phyloP scores from a whole-genome alignment of 1,140 invertebrate species.

The Macrocentrus cingulum region DNA sequence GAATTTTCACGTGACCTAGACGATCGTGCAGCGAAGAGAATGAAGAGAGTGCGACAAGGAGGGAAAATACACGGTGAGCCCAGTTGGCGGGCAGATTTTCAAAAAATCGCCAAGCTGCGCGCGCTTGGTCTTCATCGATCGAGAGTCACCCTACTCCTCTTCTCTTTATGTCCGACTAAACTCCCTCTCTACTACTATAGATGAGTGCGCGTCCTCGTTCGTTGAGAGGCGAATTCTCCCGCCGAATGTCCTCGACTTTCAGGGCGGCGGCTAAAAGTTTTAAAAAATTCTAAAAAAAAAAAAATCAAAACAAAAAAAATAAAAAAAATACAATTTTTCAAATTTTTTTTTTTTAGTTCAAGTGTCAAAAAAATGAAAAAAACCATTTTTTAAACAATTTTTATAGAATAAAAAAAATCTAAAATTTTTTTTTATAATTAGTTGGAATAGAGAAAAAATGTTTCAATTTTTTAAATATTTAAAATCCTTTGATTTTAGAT shows the following conservation, averaged over 20 bases:
- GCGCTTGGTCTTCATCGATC: conserved; percentile 55
- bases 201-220: conserved; percentile 26
- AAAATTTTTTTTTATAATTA: too few species aligned
- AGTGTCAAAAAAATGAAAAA: conserved; percentile 18
- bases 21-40: conserved; percentile 24
- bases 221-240: conserved; percentile 35
- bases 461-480: too few species aligned
- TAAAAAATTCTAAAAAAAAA: conserved; percentile 30
- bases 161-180: conserved; percentile 23
- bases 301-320: conserved; percentile 30
- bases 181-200: conserved; percentile 13
- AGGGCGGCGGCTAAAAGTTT: conserved; percentile 46
- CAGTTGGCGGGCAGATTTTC: conserved; percentile 52
- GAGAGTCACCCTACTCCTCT: conserved; percentile 23
- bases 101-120: conserved; percentile 53
- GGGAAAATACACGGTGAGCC: conserved; percentile 27
- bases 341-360: neutral
- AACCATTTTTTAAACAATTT: conserved; percentile 18
- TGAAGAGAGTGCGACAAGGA: conserved; percentile 32
- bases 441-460: too few species aligned
- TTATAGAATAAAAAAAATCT: too few species aligned
- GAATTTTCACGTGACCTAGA: conserved; percentile 20
- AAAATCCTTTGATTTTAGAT: too few species aligned
- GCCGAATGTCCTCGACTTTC: conserved; percentile 44
- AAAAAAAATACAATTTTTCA: neutral